Conservation (phyloP, 2,113 vertebrate genomes). For the Cnemophilus loriae region DNA sequence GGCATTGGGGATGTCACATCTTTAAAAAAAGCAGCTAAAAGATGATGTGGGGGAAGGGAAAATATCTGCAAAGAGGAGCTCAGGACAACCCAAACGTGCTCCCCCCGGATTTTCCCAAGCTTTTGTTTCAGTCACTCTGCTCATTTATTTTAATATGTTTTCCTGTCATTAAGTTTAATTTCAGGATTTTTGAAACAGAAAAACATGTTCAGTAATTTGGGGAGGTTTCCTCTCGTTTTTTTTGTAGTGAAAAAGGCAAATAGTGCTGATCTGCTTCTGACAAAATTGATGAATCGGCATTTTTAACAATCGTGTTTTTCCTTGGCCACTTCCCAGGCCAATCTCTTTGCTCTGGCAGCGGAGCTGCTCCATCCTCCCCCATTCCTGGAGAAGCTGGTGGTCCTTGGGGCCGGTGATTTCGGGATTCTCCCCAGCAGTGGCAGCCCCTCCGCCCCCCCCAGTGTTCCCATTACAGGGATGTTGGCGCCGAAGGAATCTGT, state of each 20-base stretch:
- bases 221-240: background rate
- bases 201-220: background rate
- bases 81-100: background rate
- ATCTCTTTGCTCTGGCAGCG: background rate
- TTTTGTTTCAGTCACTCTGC: background rate
- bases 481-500: background rate
- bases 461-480: accelerated
- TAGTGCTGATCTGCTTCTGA: background rate
- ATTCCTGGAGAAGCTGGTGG: background rate
- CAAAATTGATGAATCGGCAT: conserved; percentile 16
- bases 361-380: background rate
- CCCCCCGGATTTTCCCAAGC: background rate
- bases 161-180: conserved; percentile 38
- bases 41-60: background rate
- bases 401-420: accelerated
- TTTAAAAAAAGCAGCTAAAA: background rate
- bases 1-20: background rate
- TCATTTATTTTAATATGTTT: background rate
- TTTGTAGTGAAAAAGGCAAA: background rate
- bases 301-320: background rate
- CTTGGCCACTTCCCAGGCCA: background rate
- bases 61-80: background rate
- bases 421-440: accelerated
- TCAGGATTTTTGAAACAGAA: background rate
- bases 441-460: background rate